Evolutionary conservation across 2,888 invertebrate genomes (phyloP), one percentile per base, ranked within the genome.

Genomic region (Eulithis prunata): DNA sequence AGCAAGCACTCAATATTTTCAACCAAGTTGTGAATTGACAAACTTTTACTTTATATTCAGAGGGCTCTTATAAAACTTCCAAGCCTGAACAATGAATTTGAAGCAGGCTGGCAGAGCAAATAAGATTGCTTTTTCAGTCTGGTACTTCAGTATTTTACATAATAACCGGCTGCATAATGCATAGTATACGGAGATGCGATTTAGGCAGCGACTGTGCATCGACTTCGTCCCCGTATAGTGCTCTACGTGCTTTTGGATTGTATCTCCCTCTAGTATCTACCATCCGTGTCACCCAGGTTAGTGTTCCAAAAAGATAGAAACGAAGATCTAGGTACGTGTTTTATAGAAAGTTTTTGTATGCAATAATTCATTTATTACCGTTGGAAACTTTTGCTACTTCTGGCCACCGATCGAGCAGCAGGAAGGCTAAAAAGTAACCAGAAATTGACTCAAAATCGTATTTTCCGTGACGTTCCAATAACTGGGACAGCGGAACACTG

Each of bases 141-240:
- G 70, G 73, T 66, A 64, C 72, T 67, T 71, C 75, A 74, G 66
- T 77, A 84, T 85, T 66, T 86, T 80, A 78, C 88, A 87, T 87
- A 83, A 82, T 86, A 87, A 87, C 85, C 43, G 75, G 73, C 70
- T 87, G 84, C 85, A 86, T 87, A 80, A 88, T 87, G 81, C 78
- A 21, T 21, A 21, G 21, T 21, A 87, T 84, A 49, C 13, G 11
- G 62, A 64, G 69, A 66, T 8, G 59, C 64, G 66, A 66, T 36
- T 59, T 21, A 21, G 32, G 47, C 14, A 47, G 5, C 47, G 47
- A 8, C 47, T 57, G 28, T 32, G 46, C 7, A 21, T 45, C 46
- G 13, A 32, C 3, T 36, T 32, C 10, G 41, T 21, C 21, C 21
- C 21, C 21, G 21, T 21, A 21, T 41, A 41, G 4, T 41, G 41